Evolutionary conservation across 2,113 vertebrate genomes (phyloP).

Genomic region (Erythrocebus patas): DNA sequence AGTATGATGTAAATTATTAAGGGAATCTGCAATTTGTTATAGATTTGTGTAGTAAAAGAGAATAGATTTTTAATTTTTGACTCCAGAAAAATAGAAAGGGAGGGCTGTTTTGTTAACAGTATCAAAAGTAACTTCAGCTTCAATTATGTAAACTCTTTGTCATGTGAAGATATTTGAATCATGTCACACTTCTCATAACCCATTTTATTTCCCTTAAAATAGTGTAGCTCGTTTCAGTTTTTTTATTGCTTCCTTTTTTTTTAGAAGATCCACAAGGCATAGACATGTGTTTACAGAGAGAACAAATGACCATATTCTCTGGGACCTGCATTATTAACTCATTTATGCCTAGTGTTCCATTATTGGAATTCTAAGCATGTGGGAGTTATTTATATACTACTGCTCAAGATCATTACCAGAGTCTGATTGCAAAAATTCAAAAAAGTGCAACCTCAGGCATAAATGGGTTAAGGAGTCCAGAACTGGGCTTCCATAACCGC

Average conservation of each 20-base stretch:
- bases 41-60: neutral
- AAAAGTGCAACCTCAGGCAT: too few species aligned
- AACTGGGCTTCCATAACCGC: neutral
- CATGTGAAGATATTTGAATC: neutral
- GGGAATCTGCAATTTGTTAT: neutral
- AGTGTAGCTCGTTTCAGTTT: neutral
- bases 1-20: neutral
- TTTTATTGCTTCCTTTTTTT: neutral
- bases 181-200: neutral
- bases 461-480: neutral
- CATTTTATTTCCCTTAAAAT: neutral
- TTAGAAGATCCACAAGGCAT: neutral
- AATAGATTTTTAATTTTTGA: neutral
- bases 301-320: neutral
- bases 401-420: too few species aligned
- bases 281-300: neutral
- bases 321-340: neutral
- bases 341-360: too few species aligned
- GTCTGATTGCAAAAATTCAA: too few species aligned
- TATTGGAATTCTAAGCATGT: too few species aligned
- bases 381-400: too few species aligned
- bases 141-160: neutral
- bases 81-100: neutral
- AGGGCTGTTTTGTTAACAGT: neutral
- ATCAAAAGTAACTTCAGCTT: neutral